Conservation (phyloP, 2,797 vertebrate genomes). For the Micromesistius poutassou region DNA sequence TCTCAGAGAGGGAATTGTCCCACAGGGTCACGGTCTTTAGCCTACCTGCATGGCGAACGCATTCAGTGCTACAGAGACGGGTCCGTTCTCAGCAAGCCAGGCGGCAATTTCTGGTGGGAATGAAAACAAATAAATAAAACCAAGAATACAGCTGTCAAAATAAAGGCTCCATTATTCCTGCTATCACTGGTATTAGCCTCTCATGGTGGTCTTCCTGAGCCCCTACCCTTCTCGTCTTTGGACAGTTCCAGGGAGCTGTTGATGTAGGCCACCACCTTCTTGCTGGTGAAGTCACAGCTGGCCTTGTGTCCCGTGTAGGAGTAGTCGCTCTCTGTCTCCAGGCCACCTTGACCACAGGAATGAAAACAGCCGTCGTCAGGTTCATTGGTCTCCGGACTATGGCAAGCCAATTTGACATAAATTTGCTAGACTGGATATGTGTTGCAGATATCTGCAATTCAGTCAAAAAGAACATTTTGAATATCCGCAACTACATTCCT, state of each 20-base stretch:
- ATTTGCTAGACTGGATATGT: too few relatives aligned
- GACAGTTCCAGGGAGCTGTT: conserved; percentile 84
- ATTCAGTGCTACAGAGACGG: conserved; percentile 86
- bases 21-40: background rate
- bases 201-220: background rate
- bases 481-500: too few relatives aligned
- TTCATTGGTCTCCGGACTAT: background rate
- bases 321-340: conserved; percentile 85
- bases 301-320: conserved; percentile 79
- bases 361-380: background rate
- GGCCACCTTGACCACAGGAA: conserved; percentile 71
- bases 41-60: conserved; percentile 91
- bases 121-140: background rate
- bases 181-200: background rate
- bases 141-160: background rate
- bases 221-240: conserved; percentile 77
- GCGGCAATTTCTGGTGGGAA: conserved; percentile 77
- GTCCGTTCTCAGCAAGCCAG: conserved; percentile 86
- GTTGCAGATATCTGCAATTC: too few relatives aligned
- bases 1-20: background rate
- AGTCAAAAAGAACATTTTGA: too few relatives aligned
- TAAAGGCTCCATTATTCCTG: background rate
- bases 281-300: conserved; percentile 73
- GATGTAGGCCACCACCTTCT: conserved; percentile 85
- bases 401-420: too few relatives aligned